These are phyloP conservation scores for Caenorhabditis virilis DNA, from an alignment of 2,888 invertebrate species.

Conservation along the genomic window DNA sequence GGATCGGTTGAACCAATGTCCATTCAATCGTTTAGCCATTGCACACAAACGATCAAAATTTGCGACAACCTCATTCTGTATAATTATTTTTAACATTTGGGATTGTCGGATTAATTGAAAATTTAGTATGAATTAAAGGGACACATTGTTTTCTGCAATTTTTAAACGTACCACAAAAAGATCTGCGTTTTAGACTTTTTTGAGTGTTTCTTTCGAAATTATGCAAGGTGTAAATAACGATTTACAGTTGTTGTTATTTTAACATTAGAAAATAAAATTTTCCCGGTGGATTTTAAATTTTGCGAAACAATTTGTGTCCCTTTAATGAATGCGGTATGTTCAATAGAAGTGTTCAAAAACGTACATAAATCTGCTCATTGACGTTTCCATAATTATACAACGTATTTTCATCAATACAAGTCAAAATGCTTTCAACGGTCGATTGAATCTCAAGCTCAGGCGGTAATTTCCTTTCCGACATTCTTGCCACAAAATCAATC, in stretches of 20 bases:
- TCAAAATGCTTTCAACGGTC: slow-evolving; percentile 9
- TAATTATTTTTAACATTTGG: background rate
- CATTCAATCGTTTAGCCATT: slow-evolving; percentile 20
- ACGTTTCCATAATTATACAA: slow-evolving; percentile 4
- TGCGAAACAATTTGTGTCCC: too few relatives aligned
- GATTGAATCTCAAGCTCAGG: slow-evolving; percentile 14
- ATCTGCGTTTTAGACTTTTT: too few relatives aligned
- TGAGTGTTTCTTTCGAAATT: too few relatives aligned
- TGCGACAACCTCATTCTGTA: slow-evolving; percentile 17
- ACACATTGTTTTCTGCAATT: too few relatives aligned
- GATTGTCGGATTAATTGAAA: background rate
- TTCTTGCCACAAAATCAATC: slow-evolving; percentile 6
- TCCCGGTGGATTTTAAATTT: background rate
- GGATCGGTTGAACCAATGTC: slow-evolving; percentile 30
- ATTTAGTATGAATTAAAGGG: too few relatives aligned
- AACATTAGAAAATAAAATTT: too few relatives aligned
- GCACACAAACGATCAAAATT: slow-evolving; percentile 12
- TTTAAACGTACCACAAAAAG: too few relatives aligned
- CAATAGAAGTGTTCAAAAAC: background rate
- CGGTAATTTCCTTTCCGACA: slow-evolving; percentile 3
- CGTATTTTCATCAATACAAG: slow-evolving; percentile 8
- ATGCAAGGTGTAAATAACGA: too few relatives aligned
- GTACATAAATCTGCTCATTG: slow-evolving; percentile 5
- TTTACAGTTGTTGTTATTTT: too few relatives aligned
- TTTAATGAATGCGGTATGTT: too few relatives aligned